Evolutionary conservation across 2,113 vertebrate species (phyloP), one percentile per base, ranked within the genome.

Genomic region (Trochalopteron elliotii): DNA sequence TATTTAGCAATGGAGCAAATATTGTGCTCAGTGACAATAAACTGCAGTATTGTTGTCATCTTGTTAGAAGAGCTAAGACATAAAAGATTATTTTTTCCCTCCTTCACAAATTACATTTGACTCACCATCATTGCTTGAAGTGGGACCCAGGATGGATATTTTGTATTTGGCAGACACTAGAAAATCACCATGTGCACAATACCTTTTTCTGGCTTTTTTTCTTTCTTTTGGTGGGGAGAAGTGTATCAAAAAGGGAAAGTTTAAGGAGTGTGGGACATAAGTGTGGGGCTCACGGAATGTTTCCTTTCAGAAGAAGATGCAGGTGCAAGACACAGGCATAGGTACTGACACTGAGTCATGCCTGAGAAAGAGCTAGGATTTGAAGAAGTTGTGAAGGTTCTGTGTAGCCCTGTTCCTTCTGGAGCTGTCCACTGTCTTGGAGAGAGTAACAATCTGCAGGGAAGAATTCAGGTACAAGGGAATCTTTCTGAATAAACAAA

Each of bases 41-140:
- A 49, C 9, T 22, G 24, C 15, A 44, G 23, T 39, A 30, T 22
- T 64, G 4, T 77, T 71, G 40, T 21, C 20, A 39, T 77, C 49
- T 47, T 21, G 6, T 57, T 72, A 44, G n/a, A 77, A 63, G 18
- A 63, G 5, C 11, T 42, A n/a, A 77, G 30, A 30, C 9, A 31
- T 12, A 40, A 47, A 53, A 71, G 8, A 37, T 40, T 33, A 3
- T 12, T 37, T 53, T 52, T 20, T 2, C 4, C 9, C 8, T 42
- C 4, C 13, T 39, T 16, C n/a, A 18, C 28, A 35, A 50, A 69
- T 37, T 31, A 27, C 0, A 0, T 47, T 74, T 74, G 18, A 60
- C 40, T 35, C 15, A 79, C 25, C 7, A 18, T 37, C 28, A 10
- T n/a, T 82, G 21, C 16, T 82, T 59, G 39, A 44, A 1, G 1